These are phyloP conservation scores for Phyllostomus hastatus DNA, from an alignment of 2,113 vertebrate genomes.

Conservation along the genomic window DNA sequence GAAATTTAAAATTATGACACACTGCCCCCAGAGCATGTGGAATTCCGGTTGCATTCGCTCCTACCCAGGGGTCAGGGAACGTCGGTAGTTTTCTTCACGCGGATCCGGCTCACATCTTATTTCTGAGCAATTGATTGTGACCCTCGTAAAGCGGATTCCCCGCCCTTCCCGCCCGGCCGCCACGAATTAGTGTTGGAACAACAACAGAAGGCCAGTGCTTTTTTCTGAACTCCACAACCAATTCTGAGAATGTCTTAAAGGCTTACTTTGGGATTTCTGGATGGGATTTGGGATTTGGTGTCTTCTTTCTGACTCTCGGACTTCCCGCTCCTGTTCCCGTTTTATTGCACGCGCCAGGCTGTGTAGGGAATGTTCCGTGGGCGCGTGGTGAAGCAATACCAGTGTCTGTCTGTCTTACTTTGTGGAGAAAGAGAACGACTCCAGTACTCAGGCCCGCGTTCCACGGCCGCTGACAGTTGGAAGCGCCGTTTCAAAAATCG, in stretches of 20 bases:
- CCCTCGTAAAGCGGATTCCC: neutral
- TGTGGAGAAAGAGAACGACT: neutral
- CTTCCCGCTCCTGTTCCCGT: no score
- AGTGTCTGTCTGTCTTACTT: neutral
- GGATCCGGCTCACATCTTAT: neutral
- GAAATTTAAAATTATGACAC: neutral
- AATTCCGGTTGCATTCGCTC: neutral
- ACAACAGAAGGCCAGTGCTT: neutral
- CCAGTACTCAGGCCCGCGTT: neutral
- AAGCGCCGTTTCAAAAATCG: neutral
- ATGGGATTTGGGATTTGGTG: neutral
- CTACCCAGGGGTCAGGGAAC: accelerated
- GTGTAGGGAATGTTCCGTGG: accelerated
- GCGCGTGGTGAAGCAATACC: neutral
- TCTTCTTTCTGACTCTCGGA: neutral
- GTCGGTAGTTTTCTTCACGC: neutral
- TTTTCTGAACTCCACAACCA: neutral
- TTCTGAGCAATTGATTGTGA: neutral
- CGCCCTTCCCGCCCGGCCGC: no score
- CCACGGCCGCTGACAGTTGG: neutral
- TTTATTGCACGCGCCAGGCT: no score
- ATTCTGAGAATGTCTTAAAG: neutral
- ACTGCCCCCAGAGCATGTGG: neutral
- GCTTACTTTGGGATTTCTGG: neutral
- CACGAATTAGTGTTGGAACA: neutral